A percentile compares a stretch with the other conserved stretches of the same genome.
These are phyloP conservation scores for Geopemphigus sp. DNA, from an alignment of 1,140 invertebrate species.

Conservation along the genomic window DNA sequence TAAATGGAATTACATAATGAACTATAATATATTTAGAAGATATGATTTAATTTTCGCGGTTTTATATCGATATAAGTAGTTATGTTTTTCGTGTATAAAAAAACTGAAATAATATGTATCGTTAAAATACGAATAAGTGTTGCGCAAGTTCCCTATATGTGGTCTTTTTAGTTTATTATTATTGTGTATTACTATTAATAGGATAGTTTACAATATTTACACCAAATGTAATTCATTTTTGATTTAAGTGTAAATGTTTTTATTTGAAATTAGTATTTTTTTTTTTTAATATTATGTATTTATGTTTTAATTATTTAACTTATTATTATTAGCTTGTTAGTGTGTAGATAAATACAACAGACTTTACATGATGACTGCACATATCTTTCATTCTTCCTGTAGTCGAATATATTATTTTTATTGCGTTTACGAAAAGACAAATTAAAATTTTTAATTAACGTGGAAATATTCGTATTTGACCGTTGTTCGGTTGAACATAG, in stretches of 20 bases:
- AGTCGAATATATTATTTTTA: slow-evolving; percentile 7
- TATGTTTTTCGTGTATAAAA: not conserved
- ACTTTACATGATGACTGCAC: slow-evolving; percentile 16
- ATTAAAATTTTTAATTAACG: not conserved
- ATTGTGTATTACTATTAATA: not conserved
- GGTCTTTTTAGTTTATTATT: not conserved
- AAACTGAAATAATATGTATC: not conserved
- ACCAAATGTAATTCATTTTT: not conserved
- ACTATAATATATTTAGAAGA: slow-evolving; percentile 1
- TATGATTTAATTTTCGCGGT: not conserved
- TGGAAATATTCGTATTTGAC: not conserved
- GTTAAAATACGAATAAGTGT: not conserved
- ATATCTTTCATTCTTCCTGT: slow-evolving; percentile 19
- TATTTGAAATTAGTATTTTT: not conserved
- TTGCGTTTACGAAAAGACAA: not conserved
- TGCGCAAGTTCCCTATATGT: not conserved
- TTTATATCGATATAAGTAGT: not conserved
- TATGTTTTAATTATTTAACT: not conserved
- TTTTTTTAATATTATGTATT: not conserved
- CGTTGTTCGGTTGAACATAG: not conserved
- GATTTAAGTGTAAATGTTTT: slow-evolving; percentile 12
- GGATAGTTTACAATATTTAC: not conserved
- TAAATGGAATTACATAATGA: not conserved
- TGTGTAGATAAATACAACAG: not conserved
- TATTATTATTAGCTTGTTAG: slow-evolving; percentile 7